phyloP scores from a whole-genome alignment of 2,888 invertebrate genomes.

The Lathronympha strigana region DNA sequence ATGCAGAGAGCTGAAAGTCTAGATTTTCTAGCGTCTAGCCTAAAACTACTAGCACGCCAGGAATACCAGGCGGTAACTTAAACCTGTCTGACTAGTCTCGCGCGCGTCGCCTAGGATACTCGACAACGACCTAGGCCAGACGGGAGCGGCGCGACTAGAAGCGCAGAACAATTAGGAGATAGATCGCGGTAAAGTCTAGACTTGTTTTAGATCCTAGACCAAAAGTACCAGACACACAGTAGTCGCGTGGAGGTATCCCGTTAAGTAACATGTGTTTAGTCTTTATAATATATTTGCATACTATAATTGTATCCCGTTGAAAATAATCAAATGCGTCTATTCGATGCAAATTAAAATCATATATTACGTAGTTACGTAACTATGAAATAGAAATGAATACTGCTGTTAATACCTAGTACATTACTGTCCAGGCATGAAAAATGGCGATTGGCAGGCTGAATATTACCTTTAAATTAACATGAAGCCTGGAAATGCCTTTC shows the following conservation, averaged over 20 bases:
- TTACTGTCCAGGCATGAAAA: too few species aligned
- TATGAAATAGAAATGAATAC: too few species aligned
- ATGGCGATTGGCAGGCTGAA: too few species aligned
- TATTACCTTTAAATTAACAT: too few species aligned
- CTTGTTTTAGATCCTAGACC: constrained; percentile 33
- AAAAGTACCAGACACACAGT: constrained; percentile 35
- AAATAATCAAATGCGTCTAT: too few species aligned
- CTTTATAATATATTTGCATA: not conserved
- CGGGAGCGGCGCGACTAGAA: constrained; percentile 23
- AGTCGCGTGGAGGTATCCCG: constrained; percentile 25
- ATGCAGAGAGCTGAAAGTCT: constrained; percentile 6
- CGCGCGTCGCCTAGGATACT: constrained; percentile 12
- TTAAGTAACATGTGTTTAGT: constrained; percentile 8
- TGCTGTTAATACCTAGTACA: too few species aligned
- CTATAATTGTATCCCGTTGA: not conserved
- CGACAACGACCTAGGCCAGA: constrained; percentile 21
- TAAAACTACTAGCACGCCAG: constrained; percentile 28
- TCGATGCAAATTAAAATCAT: too few species aligned
- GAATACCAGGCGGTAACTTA: not conserved
- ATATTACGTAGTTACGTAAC: too few species aligned
- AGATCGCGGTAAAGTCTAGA: constrained; percentile 35
- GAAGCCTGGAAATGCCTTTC: too few species aligned
- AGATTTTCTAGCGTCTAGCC: constrained; percentile 15
- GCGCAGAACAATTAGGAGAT: constrained; percentile 14
- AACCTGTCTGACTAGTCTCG: constrained; percentile 12